Evolutionary conservation across 2,113 vertebrate genomes (phyloP).

Genomic region (Anthoscopus minutus): DNA sequence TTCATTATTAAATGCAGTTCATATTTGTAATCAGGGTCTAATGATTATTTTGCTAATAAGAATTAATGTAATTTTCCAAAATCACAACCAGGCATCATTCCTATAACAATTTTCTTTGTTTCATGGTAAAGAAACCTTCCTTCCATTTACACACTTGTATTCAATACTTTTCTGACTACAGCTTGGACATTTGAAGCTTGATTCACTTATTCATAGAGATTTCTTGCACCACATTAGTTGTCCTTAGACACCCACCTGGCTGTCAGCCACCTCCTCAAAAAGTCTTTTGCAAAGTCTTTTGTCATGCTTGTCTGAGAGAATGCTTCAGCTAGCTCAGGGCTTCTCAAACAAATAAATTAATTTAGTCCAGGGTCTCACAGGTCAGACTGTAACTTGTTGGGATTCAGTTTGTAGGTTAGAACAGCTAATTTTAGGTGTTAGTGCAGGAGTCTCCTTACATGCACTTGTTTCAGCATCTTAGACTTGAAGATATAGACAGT

Average conservation of each 20-base stretch:
- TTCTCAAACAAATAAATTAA: background rate
- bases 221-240: background rate
- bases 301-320: background rate
- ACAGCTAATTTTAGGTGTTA: background rate
- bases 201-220: background rate
- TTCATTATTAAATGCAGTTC: background rate
- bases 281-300: background rate
- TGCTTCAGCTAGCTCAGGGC: background rate
- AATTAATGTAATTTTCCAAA: background rate
- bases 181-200: background rate
- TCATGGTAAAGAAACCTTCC: accelerated
- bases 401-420: background rate
- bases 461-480: background rate
- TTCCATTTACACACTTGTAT: background rate
- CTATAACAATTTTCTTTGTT: background rate
- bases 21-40: background rate
- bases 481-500: background rate
- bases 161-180: background rate
- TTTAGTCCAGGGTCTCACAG: background rate
- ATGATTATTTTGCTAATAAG: background rate
- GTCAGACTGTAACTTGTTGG: background rate
- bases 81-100: background rate
- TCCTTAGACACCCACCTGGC: background rate
- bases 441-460: background rate
- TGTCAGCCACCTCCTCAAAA: background rate